phyloP scores from a whole-genome alignment of 64 coral and sea anemone genomes.

The Montipora sp. region DNA sequence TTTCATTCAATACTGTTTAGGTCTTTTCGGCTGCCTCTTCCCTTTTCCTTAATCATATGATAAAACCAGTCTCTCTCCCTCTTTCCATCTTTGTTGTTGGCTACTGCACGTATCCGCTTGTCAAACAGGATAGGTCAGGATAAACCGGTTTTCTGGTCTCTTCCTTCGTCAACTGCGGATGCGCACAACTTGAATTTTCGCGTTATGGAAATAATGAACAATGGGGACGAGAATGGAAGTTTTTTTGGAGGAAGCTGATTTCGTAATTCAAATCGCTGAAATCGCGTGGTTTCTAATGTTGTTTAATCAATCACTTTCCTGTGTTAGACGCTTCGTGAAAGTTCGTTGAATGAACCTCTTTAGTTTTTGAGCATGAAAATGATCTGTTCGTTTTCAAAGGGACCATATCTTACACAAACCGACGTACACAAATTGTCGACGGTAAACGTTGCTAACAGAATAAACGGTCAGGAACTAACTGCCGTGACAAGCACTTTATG shows the following conservation, averaged over 20 bases:
- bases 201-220: neutral
- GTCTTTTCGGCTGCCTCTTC: no score
- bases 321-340: neutral
- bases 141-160: neutral
- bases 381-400: neutral
- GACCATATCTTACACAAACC: neutral
- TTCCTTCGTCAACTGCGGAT: neutral
- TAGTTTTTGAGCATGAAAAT: neutral
- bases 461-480: neutral
- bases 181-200: neutral
- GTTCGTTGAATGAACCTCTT: constrained; percentile 29
- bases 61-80: neutral
- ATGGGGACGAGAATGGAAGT: neutral
- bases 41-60: no score
- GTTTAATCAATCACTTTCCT: neutral
- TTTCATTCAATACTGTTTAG: neutral
- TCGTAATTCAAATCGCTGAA: neutral
- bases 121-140: constrained; percentile 9
- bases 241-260: neutral
- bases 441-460: neutral
- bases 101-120: neutral
- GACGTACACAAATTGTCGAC: neutral
- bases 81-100: neutral
- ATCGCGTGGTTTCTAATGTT: neutral
- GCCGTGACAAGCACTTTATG: constrained; percentile 22